Evolutionary conservation across 2,113 vertebrate genomes (phyloP), one percentile per base, ranked within the genome.

Genomic region (Perognathus longimembris): DNA sequence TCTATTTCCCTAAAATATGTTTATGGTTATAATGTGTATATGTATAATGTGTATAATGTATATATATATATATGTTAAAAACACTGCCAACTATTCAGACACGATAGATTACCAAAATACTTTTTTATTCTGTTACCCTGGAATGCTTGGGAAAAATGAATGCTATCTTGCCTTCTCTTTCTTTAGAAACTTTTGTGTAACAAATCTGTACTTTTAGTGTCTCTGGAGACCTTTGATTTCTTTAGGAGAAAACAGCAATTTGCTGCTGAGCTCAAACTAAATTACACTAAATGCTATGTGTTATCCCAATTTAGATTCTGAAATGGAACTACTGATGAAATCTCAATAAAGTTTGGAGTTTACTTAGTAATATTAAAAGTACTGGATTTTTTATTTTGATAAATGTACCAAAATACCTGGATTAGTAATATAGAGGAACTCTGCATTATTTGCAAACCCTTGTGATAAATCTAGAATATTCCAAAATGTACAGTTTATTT

Each of bases 311-410:
- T 17, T 17, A 59, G 7, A 18, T 92, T 7, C 74, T 42, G 77
- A 17, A 59, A 59, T 59, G 57, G 57, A 12, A 59, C 15, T 20
- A 59, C 57, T 61, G 20, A 7, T 59, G 57, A 59, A 59, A 59
- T 59, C 21, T 17, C 15, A 59, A 59, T 71, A 71, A 88, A 85
- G 26, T 74, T n/a, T 88, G 34, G n/a, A 54, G 14, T 63, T 89
- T 67, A 36, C 12, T 70, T 77, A 63, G 21, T 66, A 71, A 66
- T 67, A 73, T 28, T 45, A 82, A 93, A 45, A 28, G 40, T 57
- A 42, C 82, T 74, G 40, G 6, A 71, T 85, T 89, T 75, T 77
- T 34, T 79, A 32, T 90, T 45, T 81, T 77, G 69, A 91, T 20
- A 91, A 40, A 38, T 61, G 10, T 71, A 61, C 32, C 20, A 59